Percentiles rank a stretch among this genome's conserved stretches.
Conservation (phyloP, 2,888 invertebrate genomes). For the Tortricodes alternella region DNA sequence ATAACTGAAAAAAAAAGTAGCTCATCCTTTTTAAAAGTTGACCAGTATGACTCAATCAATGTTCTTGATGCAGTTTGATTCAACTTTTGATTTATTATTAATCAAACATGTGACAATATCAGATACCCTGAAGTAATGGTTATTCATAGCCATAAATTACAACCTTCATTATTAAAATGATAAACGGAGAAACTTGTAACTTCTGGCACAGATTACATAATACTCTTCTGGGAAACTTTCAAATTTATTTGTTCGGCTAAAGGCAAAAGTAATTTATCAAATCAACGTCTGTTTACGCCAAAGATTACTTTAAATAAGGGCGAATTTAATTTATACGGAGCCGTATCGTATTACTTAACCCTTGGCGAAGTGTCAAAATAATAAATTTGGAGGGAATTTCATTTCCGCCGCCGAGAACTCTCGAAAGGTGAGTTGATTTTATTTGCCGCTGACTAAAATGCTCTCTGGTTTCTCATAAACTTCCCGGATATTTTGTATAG, state of each 20-base stretch:
- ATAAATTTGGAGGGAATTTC: conserved; percentile 2
- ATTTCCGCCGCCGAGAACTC: neutral
- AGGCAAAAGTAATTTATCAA: neutral
- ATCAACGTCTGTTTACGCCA: conserved; percentile 3
- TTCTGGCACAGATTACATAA: no score
- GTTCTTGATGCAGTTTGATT: no score
- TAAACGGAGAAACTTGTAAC: no score
- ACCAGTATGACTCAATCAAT: no score
- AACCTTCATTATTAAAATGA: no score
- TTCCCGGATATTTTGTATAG: neutral
- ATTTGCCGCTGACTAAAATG: neutral
- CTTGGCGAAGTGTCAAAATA: conserved; percentile 8
- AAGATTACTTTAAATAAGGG: conserved; percentile 6
- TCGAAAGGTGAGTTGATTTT: conserved; percentile 9
- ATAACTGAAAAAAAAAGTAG: no score
- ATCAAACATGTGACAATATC: no score
- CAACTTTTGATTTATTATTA: no score
- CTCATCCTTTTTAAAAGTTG: no score
- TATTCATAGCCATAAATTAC: no score
- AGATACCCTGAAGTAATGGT: no score
- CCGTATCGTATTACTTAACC: neutral
- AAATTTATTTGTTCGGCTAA: neutral
- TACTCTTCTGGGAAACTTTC: neutral
- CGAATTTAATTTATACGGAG: neutral
- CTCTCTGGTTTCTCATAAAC: conserved; percentile 4